phyloP scores from a whole-genome alignment of 2,888 invertebrate species.

The Drosophila borealis region DNA sequence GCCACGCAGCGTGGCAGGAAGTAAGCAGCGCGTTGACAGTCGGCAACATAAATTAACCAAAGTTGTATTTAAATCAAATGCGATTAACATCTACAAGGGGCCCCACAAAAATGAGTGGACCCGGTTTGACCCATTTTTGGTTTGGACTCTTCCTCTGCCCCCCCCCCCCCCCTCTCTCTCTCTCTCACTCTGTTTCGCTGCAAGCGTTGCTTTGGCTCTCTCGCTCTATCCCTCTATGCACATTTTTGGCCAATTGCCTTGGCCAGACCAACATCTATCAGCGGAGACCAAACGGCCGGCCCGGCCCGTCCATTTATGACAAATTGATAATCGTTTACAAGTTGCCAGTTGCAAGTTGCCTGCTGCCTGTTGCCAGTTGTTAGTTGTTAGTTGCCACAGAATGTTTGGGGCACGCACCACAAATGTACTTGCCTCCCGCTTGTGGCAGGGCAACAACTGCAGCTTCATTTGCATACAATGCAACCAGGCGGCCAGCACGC shows the following conservation, averaged over 20 bases:
- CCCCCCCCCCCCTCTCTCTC: constrained; percentile 6
- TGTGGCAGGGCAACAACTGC: constrained; percentile 11
- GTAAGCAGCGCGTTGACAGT: constrained; percentile 70
- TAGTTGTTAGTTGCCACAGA: constrained; percentile 13
- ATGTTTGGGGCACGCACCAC: constrained; percentile 73
- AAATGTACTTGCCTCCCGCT: constrained; percentile 27
- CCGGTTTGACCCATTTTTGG: constrained; percentile 72
- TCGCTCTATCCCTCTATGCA: constrained; percentile 31
- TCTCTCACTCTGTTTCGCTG: constrained; percentile 3
- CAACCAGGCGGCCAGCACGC: constrained; percentile 31
- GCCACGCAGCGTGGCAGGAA: constrained; percentile 63
- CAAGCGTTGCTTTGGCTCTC: constrained; percentile 4
- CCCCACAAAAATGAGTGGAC: constrained; percentile 24
- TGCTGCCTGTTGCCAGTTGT: constrained; percentile 13
- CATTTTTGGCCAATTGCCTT: constrained; percentile 58
- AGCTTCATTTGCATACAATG: constrained; percentile 71
- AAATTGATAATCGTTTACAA: constrained; percentile 79
- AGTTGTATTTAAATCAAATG: constrained; percentile 80
- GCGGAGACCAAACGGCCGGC: constrained; percentile 18
- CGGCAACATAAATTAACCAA: constrained; percentile 78
- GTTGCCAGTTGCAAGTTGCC: constrained; percentile 26
- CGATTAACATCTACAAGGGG: constrained; percentile 70
- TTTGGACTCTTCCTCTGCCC: not conserved
- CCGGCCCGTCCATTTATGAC: constrained; percentile 69
- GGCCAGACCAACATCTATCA: constrained; percentile 68